Evolutionary conservation across 1,140 invertebrate genomes (phyloP).

Genomic region (Habropoda laboriosa): DNA sequence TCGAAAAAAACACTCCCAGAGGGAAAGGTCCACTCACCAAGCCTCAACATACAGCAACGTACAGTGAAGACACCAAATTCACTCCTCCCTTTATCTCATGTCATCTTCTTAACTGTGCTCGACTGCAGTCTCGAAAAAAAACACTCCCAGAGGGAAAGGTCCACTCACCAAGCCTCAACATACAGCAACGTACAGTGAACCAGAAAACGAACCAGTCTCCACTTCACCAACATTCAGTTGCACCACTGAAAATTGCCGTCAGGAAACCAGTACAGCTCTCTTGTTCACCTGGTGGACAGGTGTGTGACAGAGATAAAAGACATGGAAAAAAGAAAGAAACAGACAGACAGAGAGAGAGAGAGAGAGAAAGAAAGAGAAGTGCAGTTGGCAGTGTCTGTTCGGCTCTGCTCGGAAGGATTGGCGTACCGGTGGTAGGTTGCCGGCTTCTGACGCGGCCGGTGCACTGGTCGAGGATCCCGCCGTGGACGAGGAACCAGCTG

Average conservation of each 20-base stretch:
- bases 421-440: conserved; percentile 81
- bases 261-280: conserved; percentile 1
- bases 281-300: conserved; percentile 38
- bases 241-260: background rate
- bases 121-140: too few species aligned
- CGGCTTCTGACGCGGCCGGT: conserved; percentile 78
- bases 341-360: background rate
- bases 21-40: background rate
- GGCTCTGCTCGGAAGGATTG: conserved; percentile 78
- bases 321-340: background rate
- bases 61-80: too few species aligned
- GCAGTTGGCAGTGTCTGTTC: conserved; percentile 63
- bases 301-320: background rate
- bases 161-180: background rate
- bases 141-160: too few species aligned
- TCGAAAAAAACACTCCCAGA: too few species aligned
- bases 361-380: conserved; percentile 37
- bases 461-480: conserved; percentile 77
- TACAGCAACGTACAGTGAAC: conserved; percentile 18
- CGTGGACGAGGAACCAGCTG: conserved; percentile 64
- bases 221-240: background rate
- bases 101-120: too few species aligned
- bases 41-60: background rate
- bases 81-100: too few species aligned
- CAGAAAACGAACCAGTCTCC: background rate